Percentiles rank a stretch among this genome's conserved stretches.
These are phyloP conservation scores for Denticeps clupeoides DNA, from an alignment of 2,797 vertebrate species.

Conservation along the genomic window DNA sequence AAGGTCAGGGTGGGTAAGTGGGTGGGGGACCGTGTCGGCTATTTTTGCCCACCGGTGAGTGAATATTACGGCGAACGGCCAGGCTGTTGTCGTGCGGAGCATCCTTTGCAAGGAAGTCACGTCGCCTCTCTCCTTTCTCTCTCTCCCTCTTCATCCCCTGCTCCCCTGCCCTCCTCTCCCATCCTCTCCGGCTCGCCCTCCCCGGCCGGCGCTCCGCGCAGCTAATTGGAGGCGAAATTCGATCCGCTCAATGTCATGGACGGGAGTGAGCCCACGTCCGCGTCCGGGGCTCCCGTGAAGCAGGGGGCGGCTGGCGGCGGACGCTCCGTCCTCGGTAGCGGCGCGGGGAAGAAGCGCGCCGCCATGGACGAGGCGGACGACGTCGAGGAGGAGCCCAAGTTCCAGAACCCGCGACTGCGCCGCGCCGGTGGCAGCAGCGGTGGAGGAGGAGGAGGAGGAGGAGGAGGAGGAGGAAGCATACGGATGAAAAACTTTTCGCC, in stretches of 20 bases:
- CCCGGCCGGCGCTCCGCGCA: slow-evolving; percentile 45
- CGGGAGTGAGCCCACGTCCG: slow-evolving; percentile 53
- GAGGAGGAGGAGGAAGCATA: slow-evolving; percentile 51
- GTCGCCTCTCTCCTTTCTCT: slow-evolving; percentile 31
- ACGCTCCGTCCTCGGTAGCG: slow-evolving; percentile 30
- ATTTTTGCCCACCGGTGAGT: too few species aligned
- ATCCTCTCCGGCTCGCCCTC: neutral
- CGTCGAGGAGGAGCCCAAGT: slow-evolving; percentile 61
- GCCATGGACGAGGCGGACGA: slow-evolving; percentile 58
- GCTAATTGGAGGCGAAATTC: slow-evolving; percentile 57
- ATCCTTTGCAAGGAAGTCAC: slow-evolving; percentile 58
- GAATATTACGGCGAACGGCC: too few species aligned
- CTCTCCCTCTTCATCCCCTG: neutral
- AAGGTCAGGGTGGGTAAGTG: too few species aligned
- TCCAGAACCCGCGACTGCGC: slow-evolving; percentile 64
- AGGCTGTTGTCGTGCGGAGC: too few species aligned
- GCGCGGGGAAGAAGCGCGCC: slow-evolving; percentile 35
- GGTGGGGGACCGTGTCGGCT: too few species aligned
- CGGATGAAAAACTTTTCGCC: slow-evolving; percentile 67
- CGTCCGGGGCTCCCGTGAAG: slow-evolving; percentile 50
- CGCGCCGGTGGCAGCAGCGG: slow-evolving; percentile 53
- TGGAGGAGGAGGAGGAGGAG: slow-evolving; percentile 51
- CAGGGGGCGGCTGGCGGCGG: slow-evolving; percentile 41
- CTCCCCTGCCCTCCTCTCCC: slow-evolving; percentile 8
- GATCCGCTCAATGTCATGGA: slow-evolving; percentile 63